Percentiles rank a stretch among this genome's conserved stretches.
Evolutionary conservation across 2,888 invertebrate genomes (phyloP).

Genomic region (Oithona nana): DNA sequence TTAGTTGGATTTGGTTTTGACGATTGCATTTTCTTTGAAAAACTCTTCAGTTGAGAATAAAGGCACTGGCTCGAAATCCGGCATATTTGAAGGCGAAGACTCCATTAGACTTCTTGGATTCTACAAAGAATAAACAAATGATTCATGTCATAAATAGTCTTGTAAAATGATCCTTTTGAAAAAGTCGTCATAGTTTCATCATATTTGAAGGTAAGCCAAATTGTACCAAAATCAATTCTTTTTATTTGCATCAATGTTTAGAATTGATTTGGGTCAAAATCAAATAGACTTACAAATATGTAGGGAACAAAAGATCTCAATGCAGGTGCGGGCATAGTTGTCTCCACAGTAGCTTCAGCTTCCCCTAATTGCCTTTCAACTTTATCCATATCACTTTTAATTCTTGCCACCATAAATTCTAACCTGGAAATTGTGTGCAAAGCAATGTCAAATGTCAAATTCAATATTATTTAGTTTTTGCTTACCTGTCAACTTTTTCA

Average conservation of each 20-base stretch:
- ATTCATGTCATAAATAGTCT: background rate
- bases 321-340: background rate
- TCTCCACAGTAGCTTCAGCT: background rate
- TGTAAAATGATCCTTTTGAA: background rate
- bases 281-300: background rate
- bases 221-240: too few species aligned
- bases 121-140: too few species aligned
- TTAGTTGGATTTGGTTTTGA: too few species aligned
- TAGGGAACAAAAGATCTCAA: background rate
- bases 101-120: background rate
- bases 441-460: too few species aligned
- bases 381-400: background rate
- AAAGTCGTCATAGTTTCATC: too few species aligned
- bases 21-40: too few species aligned
- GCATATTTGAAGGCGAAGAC: background rate
- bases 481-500: background rate
- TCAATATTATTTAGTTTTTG: background rate
- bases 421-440: background rate
- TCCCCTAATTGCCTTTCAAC: background rate
- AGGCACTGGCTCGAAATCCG: background rate
- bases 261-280: too few species aligned
- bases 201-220: too few species aligned
- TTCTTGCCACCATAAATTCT: background rate
- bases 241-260: too few species aligned
- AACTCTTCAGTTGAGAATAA: background rate